phyloP scores from a whole-genome alignment of 2,888 invertebrate species.

The Eupeodes luniger region DNA sequence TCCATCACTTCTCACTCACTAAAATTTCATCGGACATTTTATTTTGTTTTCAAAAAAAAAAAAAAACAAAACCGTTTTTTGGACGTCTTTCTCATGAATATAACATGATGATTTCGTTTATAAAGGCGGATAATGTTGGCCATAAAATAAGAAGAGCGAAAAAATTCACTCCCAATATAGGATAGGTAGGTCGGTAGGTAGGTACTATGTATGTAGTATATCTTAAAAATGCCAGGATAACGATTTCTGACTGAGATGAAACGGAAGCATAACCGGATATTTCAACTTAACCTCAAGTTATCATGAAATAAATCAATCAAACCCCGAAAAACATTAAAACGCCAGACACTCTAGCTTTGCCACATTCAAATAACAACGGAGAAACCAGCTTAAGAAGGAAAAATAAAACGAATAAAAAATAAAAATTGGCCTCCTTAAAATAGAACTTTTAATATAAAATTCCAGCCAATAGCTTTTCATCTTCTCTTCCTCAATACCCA shows the following conservation, averaged over 20 bases:
- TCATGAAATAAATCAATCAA: slow-evolving; percentile 70
- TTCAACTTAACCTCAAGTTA: slow-evolving; percentile 60
- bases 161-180: not conserved
- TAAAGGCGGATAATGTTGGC: slow-evolving; percentile 35
- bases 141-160: slow-evolving; percentile 42
- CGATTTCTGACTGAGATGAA: slow-evolving; percentile 39
- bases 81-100: slow-evolving; percentile 29
- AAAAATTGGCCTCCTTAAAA: slow-evolving; percentile 45
- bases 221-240: slow-evolving; percentile 12
- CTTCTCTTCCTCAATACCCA: slow-evolving; percentile 4
- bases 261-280: slow-evolving; percentile 49
- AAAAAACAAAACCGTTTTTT: slow-evolving; percentile 4
- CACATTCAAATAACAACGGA: slow-evolving; percentile 16
- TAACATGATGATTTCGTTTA: slow-evolving; percentile 23
- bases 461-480: slow-evolving; percentile 16
- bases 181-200: no score
- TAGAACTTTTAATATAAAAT: slow-evolving; percentile 63
- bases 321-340: slow-evolving; percentile 32
- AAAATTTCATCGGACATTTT: slow-evolving; percentile 20
- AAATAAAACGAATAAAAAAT: not conserved
- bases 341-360: slow-evolving; percentile 25
- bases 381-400: not conserved
- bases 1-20: slow-evolving; percentile 33
- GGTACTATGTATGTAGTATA: not conserved
- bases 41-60: slow-evolving; percentile 4